phyloP scores from a whole-genome alignment of 2,113 vertebrate species.

The Emydocephalus ijimae region DNA sequence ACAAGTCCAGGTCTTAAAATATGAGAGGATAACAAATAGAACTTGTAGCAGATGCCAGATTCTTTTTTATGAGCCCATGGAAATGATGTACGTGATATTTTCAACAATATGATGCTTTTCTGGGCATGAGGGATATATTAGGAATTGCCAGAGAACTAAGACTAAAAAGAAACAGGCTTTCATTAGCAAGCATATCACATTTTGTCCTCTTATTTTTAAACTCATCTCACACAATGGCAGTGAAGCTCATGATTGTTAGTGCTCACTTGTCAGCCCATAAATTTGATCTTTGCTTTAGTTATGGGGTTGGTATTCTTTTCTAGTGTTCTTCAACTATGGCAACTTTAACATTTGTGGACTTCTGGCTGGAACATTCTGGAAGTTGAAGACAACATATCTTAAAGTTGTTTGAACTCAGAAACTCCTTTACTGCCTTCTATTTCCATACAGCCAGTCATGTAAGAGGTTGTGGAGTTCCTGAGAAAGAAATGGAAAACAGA shows the following conservation, averaged over 20 bases:
- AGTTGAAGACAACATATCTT: not conserved
- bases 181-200: not conserved
- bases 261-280: not conserved
- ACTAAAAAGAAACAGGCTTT: not conserved
- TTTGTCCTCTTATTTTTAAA: not conserved
- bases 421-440: not conserved
- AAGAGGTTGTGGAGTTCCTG: not conserved
- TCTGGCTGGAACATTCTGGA: not conserved
- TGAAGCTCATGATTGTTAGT: not conserved
- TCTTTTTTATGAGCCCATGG: not conserved
- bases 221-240: not conserved
- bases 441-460: not conserved
- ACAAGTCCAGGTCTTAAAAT: not conserved
- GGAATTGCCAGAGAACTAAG: conserved; percentile 2
- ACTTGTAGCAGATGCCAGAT: not conserved
- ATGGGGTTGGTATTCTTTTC: not conserved
- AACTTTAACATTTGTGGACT: not conserved
- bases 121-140: not conserved
- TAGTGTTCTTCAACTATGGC: not conserved
- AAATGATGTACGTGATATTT: conserved; percentile 1
- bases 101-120: not conserved
- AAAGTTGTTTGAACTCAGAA: not conserved
- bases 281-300: not conserved
- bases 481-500: not conserved
- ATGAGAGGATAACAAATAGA: not conserved